Evolutionary conservation across 1,140 invertebrate genomes (phyloP), one percentile per base, ranked within the genome.

Genomic region (Brachionus koreanus): DNA sequence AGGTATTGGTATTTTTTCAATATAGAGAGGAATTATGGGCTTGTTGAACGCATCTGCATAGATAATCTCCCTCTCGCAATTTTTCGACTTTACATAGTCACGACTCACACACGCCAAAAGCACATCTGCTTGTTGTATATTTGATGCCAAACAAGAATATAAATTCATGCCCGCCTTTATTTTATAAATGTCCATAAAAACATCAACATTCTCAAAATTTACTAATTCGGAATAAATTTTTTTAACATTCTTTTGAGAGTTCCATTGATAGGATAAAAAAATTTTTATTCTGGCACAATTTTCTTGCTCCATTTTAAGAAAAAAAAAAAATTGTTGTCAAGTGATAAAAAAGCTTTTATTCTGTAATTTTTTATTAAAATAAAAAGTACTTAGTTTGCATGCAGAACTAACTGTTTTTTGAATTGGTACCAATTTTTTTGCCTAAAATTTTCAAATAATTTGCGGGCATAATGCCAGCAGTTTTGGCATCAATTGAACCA

Each of bases 391-490:
- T 9, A 46, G 29, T 46, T 46, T 46, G n/a, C n/a, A n/a, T 74
- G 33, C 29, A 19, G 37, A 37, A 46, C 43, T 74, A 74, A 46
- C 43, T 67, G 25, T 10, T 74, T 46, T 74, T 43, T 25, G 69
- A 74, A 46, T 46, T 46, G 9, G 37, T 23, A 5, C 39, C 69
- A 4, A 74, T 74, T 74, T 79, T 79, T 83, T 87, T 87, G 4
- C 87, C 87, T 2, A 87, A 83, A 13, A 89, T 83, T 86, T 91
- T 92, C 0, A 95, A 90, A 87, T 96, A 95, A 86, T 93, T 94
- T 0, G 92, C 91, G 3, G 94, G 94, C 63, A 96, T 90, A 0
- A 95, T 87, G 3, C 94, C 94, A 2, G 91, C 90, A 37, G 89
- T 91, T 79, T 91, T 90, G 52, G 91, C 91, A 87, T 95, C 92